Base-by-base conservation (phyloP, 2,797 vertebrate genomes). In the Leucoraja ocellata region DNA sequence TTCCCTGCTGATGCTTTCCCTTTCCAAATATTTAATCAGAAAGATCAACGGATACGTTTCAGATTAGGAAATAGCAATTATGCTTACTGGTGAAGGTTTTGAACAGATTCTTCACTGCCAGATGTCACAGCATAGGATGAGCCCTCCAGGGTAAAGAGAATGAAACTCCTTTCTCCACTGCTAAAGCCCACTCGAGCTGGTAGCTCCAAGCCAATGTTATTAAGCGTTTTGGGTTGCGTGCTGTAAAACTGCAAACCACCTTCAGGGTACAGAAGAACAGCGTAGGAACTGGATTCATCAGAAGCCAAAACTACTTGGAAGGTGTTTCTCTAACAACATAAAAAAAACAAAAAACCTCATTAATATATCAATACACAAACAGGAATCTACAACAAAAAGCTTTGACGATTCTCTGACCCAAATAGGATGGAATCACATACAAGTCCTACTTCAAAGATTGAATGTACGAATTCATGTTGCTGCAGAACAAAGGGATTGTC, bases 251-350 rank as follows among this genome's bases (percentile, higher is more conserved):
- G 97, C 93, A 99, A 94, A 21, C 97, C 96, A 1, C 97, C 97
- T 88, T 97, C 97, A 23, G 97, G 95, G 93, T 99, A 99, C 65
- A 99, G 97, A 94, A 98, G 96, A 94, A 99, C 96, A 65, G 98
- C 98, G n/a, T 97, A 99, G 23, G 98, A 97, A 93, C 95, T 95
- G 5, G 95, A 96, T 18, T 97, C 96, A 76, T 96, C 95, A 93
- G 97, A 98, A 0, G 97, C 97, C 94, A 99, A 94, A 92, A 98
- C 97, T 94, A 98, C 96, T 96, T 99, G 98, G 95, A 99, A 99
- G 2, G 98, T 99, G 95, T 98, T 99, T 95, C 97, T 98, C 98
- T 99, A 97, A 93, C 93, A 83, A 93, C 80, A 94, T 73, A 93
- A 61, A 54, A 94, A 93, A 46, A 3, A 46, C 2, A 46, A 46